Conservation (phyloP, 2,888 invertebrate genomes). For the Aspidiotus rigidus region DNA sequence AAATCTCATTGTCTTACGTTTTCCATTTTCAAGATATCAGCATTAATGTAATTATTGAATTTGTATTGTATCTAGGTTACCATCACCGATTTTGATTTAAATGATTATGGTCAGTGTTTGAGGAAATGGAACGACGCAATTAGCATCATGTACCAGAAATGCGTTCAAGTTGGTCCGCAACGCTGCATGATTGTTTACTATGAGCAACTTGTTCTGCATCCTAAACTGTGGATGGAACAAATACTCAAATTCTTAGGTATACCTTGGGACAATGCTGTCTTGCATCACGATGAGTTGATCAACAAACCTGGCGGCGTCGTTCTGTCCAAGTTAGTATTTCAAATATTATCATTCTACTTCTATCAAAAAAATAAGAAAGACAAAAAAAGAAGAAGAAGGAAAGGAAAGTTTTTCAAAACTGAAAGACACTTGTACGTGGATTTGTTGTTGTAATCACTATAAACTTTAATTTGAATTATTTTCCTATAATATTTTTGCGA, state of each 20-base stretch:
- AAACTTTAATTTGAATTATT: too few relatives aligned
- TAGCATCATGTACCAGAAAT: slow-evolving; percentile 88
- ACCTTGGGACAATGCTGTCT: slow-evolving; percentile 89
- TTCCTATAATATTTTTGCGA: too few relatives aligned
- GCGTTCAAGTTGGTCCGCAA: slow-evolving; percentile 49
- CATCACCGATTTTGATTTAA: slow-evolving; percentile 89
- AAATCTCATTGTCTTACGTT: not conserved
- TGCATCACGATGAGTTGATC: slow-evolving; percentile 95
- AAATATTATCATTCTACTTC: not conserved
- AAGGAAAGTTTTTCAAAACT: too few relatives aligned
- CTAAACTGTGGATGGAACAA: slow-evolving; percentile 74
- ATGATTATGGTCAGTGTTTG: slow-evolving; percentile 87
- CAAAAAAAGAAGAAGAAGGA: too few relatives aligned
- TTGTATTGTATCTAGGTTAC: slow-evolving; percentile 48
- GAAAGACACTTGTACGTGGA: too few relatives aligned
- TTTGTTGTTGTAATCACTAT: too few relatives aligned
- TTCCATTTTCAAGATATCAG: not conserved
- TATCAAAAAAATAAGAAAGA: too few relatives aligned
- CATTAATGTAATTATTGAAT: not conserved
- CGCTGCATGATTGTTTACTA: slow-evolving; percentile 70
- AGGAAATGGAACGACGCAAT: slow-evolving; percentile 95
- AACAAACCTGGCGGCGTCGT: slow-evolving; percentile 91
- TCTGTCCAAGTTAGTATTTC: slow-evolving; percentile 72
- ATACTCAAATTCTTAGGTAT: slow-evolving; percentile 81
- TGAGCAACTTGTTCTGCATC: slow-evolving; percentile 93